These are phyloP conservation scores for Mesorhabditis sp. DNA, from an alignment of 2,888 invertebrate genomes.

Conservation along the genomic window DNA sequence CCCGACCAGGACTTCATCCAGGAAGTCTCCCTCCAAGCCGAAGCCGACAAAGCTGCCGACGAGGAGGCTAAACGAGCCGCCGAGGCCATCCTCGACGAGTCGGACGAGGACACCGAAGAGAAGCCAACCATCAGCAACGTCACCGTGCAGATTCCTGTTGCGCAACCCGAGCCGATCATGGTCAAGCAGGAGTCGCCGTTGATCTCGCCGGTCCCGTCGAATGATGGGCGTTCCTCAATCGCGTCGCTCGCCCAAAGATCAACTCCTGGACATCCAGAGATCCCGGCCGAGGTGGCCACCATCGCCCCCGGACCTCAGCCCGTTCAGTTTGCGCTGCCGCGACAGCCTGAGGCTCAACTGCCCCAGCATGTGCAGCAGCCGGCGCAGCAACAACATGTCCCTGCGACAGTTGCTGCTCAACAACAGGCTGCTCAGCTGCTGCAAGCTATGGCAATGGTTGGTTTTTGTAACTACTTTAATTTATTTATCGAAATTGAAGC, in stretches of 20 bases:
- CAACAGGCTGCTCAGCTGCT: not conserved
- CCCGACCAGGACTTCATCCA: conserved; percentile 20
- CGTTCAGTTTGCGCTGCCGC: not conserved
- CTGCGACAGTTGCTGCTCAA: not conserved
- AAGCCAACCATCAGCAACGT: not conserved
- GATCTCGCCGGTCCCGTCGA: not conserved
- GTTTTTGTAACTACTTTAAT: too few relatives aligned
- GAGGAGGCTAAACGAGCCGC: conserved; percentile 3
- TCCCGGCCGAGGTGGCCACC: not conserved
- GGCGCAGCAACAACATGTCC: not conserved
- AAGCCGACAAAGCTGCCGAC: not conserved
- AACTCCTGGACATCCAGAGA: not conserved
- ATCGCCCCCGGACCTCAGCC: too few relatives aligned
- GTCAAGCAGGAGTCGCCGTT: not conserved
- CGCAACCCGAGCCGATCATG: not conserved
- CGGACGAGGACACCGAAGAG: too few relatives aligned
- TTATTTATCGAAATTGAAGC: too few relatives aligned
- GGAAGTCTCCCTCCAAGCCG: not conserved
- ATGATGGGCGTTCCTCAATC: too few relatives aligned
- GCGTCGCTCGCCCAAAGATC: not conserved
- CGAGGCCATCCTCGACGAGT: not conserved
- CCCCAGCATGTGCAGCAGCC: not conserved
- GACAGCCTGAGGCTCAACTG: not conserved
- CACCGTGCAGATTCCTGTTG: not conserved
- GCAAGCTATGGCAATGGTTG: too few relatives aligned